phyloP scores from a whole-genome alignment of 2,888 invertebrate genomes.

The Colostygia pectinataria region DNA sequence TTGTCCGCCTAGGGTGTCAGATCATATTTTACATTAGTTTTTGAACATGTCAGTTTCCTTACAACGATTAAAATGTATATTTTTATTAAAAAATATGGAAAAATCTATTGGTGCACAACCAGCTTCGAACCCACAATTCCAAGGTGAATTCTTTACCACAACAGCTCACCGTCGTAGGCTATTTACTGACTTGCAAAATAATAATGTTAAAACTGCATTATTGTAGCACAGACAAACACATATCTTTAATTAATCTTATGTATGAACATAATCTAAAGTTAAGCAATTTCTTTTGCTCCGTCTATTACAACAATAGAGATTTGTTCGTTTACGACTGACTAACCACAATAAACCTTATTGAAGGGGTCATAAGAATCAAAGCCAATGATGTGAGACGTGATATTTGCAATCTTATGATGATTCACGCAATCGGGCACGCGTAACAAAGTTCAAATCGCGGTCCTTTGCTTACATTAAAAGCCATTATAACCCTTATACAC shows the following conservation, averaged over 20 bases:
- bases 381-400: slow-evolving; percentile 35
- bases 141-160: no score
- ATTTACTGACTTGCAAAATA: no score
- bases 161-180: no score
- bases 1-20: no score
- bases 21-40: no score
- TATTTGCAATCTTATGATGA: slow-evolving; percentile 51
- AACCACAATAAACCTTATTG: slow-evolving; percentile 25
- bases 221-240: neutral
- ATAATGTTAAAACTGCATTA: slow-evolving; percentile 1
- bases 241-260: slow-evolving; percentile 46
- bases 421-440: slow-evolving; percentile 37
- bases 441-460: neutral
- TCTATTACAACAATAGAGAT: slow-evolving; percentile 3
- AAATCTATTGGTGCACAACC: no score
- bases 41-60: no score
- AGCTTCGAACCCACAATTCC: no score
- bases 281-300: slow-evolving; percentile 19
- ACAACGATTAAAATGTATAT: no score
- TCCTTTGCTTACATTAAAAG: neutral
- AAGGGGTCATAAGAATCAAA: slow-evolving; percentile 41
- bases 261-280: slow-evolving; percentile 56
- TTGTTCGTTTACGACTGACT: neutral
- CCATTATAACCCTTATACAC: no score
- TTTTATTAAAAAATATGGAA: no score